Conservation (phyloP, 1,140 invertebrate genomes). For the Lepidostoma basale region DNA sequence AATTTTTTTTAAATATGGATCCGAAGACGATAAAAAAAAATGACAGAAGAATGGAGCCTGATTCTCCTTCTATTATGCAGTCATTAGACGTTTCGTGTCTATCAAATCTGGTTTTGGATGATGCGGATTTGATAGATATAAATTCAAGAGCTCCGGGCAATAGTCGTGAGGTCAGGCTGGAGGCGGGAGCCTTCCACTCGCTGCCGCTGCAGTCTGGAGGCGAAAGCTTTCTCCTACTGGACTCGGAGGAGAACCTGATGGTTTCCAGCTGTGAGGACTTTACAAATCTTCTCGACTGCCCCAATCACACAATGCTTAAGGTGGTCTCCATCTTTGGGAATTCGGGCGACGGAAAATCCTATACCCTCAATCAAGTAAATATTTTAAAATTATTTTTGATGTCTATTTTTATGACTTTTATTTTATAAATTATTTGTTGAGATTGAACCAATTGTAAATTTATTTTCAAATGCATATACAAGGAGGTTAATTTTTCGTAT, state of each 20-base stretch:
- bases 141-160: neutral
- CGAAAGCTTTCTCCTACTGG: slow-evolving; percentile 63
- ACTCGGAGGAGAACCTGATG: slow-evolving; percentile 62
- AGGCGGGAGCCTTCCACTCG: slow-evolving; percentile 32
- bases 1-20: slow-evolving; percentile 23
- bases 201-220: slow-evolving; percentile 25
- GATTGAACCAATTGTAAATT: too few species aligned
- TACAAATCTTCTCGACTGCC: slow-evolving; percentile 57
- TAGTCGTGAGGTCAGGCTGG: neutral
- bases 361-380: slow-evolving; percentile 76
- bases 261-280: slow-evolving; percentile 62
- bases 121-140: slow-evolving; percentile 13
- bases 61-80: slow-evolving; percentile 25
- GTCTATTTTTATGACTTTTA: too few species aligned
- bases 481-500: too few species aligned
- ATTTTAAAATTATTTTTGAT: neutral
- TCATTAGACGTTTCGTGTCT: slow-evolving; percentile 6
- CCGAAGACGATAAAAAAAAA: slow-evolving; percentile 12
- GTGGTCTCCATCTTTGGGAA: slow-evolving; percentile 89
- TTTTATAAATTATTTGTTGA: too few species aligned
- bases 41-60: slow-evolving; percentile 20
- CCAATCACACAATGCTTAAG: slow-evolving; percentile 67
- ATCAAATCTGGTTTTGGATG: neutral
- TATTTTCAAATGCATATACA: too few species aligned
- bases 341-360: slow-evolving; percentile 85